phyloP scores from a whole-genome alignment of 2,113 vertebrate genomes.

The Apus apus region DNA sequence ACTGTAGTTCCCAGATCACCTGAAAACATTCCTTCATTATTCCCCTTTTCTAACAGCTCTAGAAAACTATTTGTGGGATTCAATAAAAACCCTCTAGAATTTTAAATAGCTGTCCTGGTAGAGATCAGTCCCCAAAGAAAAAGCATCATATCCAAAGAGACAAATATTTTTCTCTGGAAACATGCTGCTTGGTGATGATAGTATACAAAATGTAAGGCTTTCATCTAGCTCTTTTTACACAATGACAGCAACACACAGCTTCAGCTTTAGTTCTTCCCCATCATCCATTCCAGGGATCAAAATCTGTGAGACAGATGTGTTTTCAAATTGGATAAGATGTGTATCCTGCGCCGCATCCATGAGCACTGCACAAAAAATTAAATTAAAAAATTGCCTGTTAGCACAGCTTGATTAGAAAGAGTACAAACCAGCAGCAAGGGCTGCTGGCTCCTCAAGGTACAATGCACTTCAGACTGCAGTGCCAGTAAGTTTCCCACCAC shows the following conservation, averaged over 20 bases:
- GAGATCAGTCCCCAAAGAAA: not conserved
- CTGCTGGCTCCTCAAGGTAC: not conserved
- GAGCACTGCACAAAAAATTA: not conserved
- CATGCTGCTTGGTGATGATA: not conserved
- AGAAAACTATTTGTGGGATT: not conserved
- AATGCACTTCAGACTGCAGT: not conserved
- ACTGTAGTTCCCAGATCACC: not conserved
- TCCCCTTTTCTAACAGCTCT: not conserved
- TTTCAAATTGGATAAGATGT: not conserved
- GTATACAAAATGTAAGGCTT: not conserved
- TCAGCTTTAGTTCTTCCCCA: not conserved
- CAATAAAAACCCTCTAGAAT: not conserved
- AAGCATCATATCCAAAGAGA: not conserved
- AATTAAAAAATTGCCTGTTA: constrained; percentile 16
- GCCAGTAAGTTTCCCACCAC: not conserved
- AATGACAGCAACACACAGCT: not conserved
- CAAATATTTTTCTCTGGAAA: not conserved
- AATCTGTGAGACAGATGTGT: constrained; percentile 16
- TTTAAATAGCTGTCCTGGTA: not conserved
- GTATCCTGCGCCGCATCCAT: not conserved
- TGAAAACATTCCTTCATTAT: not conserved
- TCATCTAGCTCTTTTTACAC: not conserved
- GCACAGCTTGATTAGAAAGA: not conserved
- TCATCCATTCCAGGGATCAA: not conserved
- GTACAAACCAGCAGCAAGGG: not conserved